Conservation (phyloP, 1,140 invertebrate species). For the Apocrypta bakeri region DNA sequence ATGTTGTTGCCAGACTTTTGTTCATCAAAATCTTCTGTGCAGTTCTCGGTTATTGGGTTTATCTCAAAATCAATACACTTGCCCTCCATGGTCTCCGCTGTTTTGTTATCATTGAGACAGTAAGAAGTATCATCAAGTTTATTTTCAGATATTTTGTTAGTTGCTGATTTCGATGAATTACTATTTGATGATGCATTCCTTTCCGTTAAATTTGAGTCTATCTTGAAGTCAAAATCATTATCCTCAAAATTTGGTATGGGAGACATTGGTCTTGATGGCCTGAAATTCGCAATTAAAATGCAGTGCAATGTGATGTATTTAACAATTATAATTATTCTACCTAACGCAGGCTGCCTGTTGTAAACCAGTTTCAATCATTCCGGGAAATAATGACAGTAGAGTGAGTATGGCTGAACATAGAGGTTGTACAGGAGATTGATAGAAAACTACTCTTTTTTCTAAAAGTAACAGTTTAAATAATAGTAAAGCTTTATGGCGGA, state of each 20-base stretch:
- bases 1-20: conserved; percentile 59
- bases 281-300: conserved; percentile 67
- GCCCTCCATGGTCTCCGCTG: conserved; percentile 70
- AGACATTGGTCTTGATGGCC: conserved; percentile 85
- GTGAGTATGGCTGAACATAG: conserved; percentile 91
- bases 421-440: conserved; percentile 92
- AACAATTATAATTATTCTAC: conserved; percentile 70
- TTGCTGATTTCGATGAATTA: conserved; percentile 50
- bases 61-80: conserved; percentile 64
- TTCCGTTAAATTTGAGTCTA: conserved; percentile 66
- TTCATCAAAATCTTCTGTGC: conserved; percentile 58
- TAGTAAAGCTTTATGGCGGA: conserved; percentile 93
- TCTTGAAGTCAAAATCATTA: conserved; percentile 66
- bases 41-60: conserved; percentile 57
- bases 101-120: conserved; percentile 68
- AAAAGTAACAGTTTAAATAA: conserved; percentile 95
- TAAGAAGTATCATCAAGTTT: conserved; percentile 54
- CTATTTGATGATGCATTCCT: conserved; percentile 62
- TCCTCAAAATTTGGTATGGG: conserved; percentile 82
- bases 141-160: conserved; percentile 44
- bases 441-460: conserved; percentile 93
- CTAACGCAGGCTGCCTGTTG: conserved; percentile 87
- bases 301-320: neutral
- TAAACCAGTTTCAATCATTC: conserved; percentile 91
- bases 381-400: conserved; percentile 92